A percentile compares a stretch with the other conserved stretches of the same genome.
These are phyloP conservation scores for Rambutsinella grinnellia DNA, from an alignment of 2,888 invertebrate species.

Conservation along the genomic window DNA sequence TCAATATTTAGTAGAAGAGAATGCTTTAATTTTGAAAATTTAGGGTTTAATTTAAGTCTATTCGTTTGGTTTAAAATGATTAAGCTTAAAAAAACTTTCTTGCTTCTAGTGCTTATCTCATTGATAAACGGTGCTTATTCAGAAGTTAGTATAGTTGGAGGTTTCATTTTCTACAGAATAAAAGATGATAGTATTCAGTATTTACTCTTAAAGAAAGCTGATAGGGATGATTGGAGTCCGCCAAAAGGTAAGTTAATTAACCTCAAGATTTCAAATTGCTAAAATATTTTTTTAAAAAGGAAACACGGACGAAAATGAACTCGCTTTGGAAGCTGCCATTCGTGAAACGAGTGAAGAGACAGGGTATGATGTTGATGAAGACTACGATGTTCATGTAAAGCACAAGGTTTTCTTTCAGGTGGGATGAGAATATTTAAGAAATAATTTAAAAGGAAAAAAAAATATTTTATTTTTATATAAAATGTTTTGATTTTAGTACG, in stretches of 20 bases:
- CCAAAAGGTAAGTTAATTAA: slow-evolving; percentile 27
- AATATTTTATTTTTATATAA: no score
- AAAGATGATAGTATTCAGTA: slow-evolving; percentile 28
- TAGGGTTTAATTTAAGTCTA: no score
- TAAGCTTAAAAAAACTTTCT: no score
- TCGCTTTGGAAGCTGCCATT: slow-evolving; percentile 23
- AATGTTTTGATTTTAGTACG: neutral
- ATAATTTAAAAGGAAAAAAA: neutral
- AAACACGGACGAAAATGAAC: slow-evolving; percentile 28
- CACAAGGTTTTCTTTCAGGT: slow-evolving; percentile 44
- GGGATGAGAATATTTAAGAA: neutral
- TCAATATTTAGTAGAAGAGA: no score
- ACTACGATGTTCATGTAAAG: slow-evolving; percentile 34
- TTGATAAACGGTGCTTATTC: no score
- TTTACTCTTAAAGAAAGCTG: slow-evolving; percentile 30
- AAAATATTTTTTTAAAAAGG: slow-evolving; percentile 14
- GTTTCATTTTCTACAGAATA: slow-evolving; percentile 23
- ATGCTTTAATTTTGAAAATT: no score
- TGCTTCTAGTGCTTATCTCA: no score
- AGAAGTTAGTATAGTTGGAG: no score
- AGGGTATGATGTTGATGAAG: neutral
- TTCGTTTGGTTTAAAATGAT: no score
- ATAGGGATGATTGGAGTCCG: slow-evolving; percentile 39
- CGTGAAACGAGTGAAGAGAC: slow-evolving; percentile 37
- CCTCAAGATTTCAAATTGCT: no score